Conservation (phyloP, 2,888 invertebrate species). For the Carpatolechia fugitivella region DNA sequence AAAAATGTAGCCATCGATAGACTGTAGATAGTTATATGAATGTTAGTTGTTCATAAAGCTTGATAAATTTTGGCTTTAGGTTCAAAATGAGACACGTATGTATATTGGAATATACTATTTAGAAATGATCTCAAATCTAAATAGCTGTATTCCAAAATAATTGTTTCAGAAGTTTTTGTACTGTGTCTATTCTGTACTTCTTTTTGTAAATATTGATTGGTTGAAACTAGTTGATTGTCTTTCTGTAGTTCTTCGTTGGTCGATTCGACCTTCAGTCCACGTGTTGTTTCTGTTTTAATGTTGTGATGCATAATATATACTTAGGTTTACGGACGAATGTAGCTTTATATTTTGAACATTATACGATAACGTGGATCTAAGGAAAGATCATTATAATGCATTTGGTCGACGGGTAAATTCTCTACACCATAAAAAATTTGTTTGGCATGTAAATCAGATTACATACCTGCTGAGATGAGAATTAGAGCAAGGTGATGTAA, state of each 20-base stretch:
- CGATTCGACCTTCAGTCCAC: slow-evolving; percentile 17
- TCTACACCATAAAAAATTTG: background rate
- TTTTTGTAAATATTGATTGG: slow-evolving; percentile 21
- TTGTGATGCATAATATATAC: background rate
- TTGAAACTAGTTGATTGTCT: slow-evolving; percentile 11
- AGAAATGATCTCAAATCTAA: background rate
- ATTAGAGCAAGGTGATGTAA: background rate
- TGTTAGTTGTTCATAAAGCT: slow-evolving; percentile 69
- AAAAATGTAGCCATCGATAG: slow-evolving; percentile 57
- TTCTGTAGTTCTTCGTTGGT: slow-evolving; percentile 11
- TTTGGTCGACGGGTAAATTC: too few relatives aligned
- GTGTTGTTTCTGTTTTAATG: slow-evolving; percentile 4
- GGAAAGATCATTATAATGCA: too few relatives aligned
- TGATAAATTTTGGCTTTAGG: slow-evolving; percentile 36
- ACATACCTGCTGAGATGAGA: too few relatives aligned
- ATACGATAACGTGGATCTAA: background rate
- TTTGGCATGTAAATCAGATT: background rate
- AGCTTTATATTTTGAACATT: background rate
- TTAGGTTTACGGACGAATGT: background rate
- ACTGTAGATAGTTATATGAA: slow-evolving; percentile 70
- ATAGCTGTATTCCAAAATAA: background rate
- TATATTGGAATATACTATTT: background rate
- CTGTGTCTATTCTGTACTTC: slow-evolving; percentile 27
- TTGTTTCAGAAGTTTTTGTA: slow-evolving; percentile 23
- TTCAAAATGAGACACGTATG: background rate